Base-by-base conservation (phyloP, 2,113 vertebrate species). In the Lanius collurio region DNA sequence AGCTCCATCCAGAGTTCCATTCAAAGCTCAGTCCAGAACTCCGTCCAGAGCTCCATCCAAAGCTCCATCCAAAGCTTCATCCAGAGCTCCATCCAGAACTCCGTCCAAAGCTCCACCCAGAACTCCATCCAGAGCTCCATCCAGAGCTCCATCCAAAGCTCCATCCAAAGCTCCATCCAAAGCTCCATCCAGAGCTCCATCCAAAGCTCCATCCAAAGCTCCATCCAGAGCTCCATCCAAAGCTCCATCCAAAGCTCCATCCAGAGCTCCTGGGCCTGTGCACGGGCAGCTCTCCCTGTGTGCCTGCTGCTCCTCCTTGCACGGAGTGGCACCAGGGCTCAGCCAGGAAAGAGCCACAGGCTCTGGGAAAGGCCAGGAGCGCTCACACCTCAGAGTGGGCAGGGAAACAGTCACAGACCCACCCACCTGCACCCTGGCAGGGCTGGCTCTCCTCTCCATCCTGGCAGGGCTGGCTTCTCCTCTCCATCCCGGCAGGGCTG, bases 341-440 rank as follows among this genome's bases (percentile, higher is more conserved):
- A 39, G 62, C 47, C 73, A 44, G 77, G 77, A 39, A 33, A 27
- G 28, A 1, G 16, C 23, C 35, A 71, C 4, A 8, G 65, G 42
- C 22, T 21, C 37, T 20, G 18, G 1, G 73, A 20, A 62, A 10
- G 57, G 70, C 16, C 1, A 1, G 44, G 71, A n/a, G 39, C 1
- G 1, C 76, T 47, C 49, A 9, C 49, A 12, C 13, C 50, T 27
- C 10, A 0, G 64, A 30, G n/a, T 1, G 18, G 37, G 69, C 78
- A n/a, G 64, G 55, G 74, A 26, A 27, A 10, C 15, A 59, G 47
- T 4, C 0, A 0, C 49, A 44, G 69, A 50, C 1, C 1, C 23
- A 15, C 52, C 13, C 47, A 14, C 17, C 20, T 44, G 37, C 52
- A 24, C 19, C 78, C 53, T 2, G 1, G 82, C 76, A 57, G 44